Conservation (phyloP, 23 tunicate genomes). For the Halocynthia aurantium region DNA sequence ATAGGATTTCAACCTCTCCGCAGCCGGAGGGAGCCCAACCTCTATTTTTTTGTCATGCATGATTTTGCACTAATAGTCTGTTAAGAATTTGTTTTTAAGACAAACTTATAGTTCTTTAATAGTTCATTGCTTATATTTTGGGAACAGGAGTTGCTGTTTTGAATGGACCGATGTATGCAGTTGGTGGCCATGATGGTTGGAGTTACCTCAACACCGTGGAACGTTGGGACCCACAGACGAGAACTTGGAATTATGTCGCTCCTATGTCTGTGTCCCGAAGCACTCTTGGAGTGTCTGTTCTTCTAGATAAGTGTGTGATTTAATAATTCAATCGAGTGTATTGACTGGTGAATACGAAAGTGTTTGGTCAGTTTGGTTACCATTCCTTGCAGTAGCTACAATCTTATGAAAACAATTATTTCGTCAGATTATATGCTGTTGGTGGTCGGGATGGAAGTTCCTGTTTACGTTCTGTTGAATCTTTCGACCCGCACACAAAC, state of each 20-base stretch:
- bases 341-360: background rate
- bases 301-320: constrained; percentile 50
- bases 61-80: too few species aligned
- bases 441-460: constrained; percentile 97
- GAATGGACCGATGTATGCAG: constrained; percentile 95
- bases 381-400: background rate
- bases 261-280: constrained; percentile 91
- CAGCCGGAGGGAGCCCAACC: too few species aligned
- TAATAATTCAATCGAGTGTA: background rate
- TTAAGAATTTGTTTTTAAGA: too few species aligned
- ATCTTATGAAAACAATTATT: background rate
- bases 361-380: background rate
- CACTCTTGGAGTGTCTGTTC: constrained; percentile 93
- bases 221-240: constrained; percentile 92
- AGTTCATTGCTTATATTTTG: background rate
- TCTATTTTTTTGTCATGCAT: too few species aligned
- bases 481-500: constrained; percentile 90
- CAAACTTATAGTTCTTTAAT: too few species aligned
- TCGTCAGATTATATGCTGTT: constrained; percentile 74
- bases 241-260: constrained; percentile 94
- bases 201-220: constrained; percentile 92
- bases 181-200: constrained; percentile 98
- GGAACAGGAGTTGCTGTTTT: constrained; percentile 76
- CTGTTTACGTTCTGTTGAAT: constrained; percentile 92
- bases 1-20: too few species aligned